Evolutionary conservation across 2,113 vertebrate species (phyloP), one percentile per base, ranked within the genome.

Genomic region (Hyaena hyaena): DNA sequence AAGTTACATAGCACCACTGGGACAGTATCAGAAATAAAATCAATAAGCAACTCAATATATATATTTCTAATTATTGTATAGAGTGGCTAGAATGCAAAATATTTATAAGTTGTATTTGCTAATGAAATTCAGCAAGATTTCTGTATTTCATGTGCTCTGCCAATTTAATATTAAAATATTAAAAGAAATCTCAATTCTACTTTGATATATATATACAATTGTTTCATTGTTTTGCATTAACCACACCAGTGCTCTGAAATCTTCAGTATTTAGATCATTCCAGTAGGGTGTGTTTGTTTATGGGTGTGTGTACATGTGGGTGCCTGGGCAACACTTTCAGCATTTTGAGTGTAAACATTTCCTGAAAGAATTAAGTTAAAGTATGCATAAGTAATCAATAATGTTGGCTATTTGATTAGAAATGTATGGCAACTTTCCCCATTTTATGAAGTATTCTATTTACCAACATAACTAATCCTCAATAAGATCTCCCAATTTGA

Each of bases 361-460:
- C 63, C 76, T 48, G 55, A 96, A 94, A 68, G 66, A 45, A 15
- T 84, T 94, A 65, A 23, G 24, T 93, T 35, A 65, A 96, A 88
- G 1, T 71, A 35, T 85, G 50, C 58, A 14, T 69, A 85, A 96
- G 28, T 89, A 83, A 96, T 88, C 76, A 92, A 35, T 68, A 69
- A 45, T 79, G 45, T 31, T 89, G 69, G 61, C 24, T 86, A 50
- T 90, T 26, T 83, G 7, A 61, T 5, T 93, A 76, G 61, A 43
- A 65, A n/a, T 55, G 19, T 45, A 28, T 16, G 66, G 39, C 84
- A 91, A 55, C 39, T 87, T 83, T 48, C 68, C 45, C 21, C 11
- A 33, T 76, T 77, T 58, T 93, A 45, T 81, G 39, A 95, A 95
- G 81, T 35, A 55, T 48, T 95, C 31, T 83, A 89, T 96, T 88